These are phyloP conservation scores for Heliconius hewitsoni DNA, from an alignment of 1,140 invertebrate species.

Conservation along the genomic window DNA sequence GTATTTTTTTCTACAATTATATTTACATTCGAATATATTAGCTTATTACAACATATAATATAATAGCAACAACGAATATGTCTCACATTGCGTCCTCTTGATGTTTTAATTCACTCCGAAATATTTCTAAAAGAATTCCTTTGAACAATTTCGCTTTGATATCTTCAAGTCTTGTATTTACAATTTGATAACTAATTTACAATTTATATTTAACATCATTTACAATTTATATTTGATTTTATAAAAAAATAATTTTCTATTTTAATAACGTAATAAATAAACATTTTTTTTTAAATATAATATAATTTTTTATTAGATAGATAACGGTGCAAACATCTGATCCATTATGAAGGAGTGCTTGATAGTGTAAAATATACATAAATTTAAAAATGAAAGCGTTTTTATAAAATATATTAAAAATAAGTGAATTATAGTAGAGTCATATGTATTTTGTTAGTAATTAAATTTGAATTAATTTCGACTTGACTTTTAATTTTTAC, in stretches of 20 bases:
- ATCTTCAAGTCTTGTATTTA: conserved; percentile 22
- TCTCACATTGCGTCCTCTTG: conserved; percentile 27
- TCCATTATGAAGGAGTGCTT: background rate
- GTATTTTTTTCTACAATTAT: background rate
- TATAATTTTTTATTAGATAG: background rate
- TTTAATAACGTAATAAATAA: background rate
- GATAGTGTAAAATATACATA: background rate
- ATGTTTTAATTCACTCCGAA: conserved; percentile 21
- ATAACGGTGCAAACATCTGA: background rate
- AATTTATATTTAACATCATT: conserved; percentile 20
- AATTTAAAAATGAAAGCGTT: background rate
- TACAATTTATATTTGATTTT: conserved; percentile 17
- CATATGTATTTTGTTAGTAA: too few relatives aligned
- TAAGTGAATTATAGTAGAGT: background rate
- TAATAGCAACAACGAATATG: background rate
- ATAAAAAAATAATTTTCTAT: conserved; percentile 11
- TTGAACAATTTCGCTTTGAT: conserved; percentile 21
- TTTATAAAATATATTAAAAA: background rate
- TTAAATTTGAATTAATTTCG: too few relatives aligned
- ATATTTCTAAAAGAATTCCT: conserved; percentile 19
- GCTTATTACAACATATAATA: too few relatives aligned
- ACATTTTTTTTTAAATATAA: background rate
- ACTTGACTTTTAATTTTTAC: too few relatives aligned
- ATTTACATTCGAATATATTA: conserved; percentile 26
- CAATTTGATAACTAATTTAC: conserved; percentile 17